Base-by-base conservation (phyloP, 2,797 vertebrate genomes). In the Sebastes matsubarae region DNA sequence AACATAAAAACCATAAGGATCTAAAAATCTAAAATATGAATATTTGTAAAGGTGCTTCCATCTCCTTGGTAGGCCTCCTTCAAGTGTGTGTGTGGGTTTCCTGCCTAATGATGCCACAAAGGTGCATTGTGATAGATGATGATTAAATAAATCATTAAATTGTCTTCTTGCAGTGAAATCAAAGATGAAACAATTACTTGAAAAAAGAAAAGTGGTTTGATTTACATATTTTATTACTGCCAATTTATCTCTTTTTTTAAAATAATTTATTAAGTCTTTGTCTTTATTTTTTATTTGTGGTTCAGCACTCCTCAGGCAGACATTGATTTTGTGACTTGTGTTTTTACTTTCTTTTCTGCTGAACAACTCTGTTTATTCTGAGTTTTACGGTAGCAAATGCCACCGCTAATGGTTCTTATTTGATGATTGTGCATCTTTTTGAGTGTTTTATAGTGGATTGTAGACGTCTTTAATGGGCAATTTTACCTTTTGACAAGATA, bases 221-320 rank as follows among this genome's bases (percentile, higher is more conserved):
- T n/a, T 12, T 3, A 46, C 14, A 46, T 46, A 46, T 46, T 46
- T 46, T 18, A 46, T 46, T 46, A 8, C 16, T 46, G 42, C 6
- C 14, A 46, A 46, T 16, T 46, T 7, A 42, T 42, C 38, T 42
- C 13, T 42, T 16, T 36, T 14, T 42, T 42, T 6, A 0, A 38
- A 42, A 42, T 42, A 42, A 42, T 16, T 42, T 42, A 42, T 42
- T 16, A 42, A 42, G 38, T 42, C 38, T 42, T 42, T 42, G 10
- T 70, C 22, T 55, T 55, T 63, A 7, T 34, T 3, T 34, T 11
- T 65, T 2, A 9, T 57, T 34, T 74, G 18, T 80, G 55, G 58
- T 80, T 81, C 69, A 63, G 75, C 77, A 77, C 85, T 90, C 80
- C 83, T 92, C 84, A 87, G 68, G 81, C 87, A 79, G 73, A 76